These are phyloP conservation scores for Myotis lucifugus DNA, from an alignment of 2,113 vertebrate genomes.

Conservation along the genomic window DNA sequence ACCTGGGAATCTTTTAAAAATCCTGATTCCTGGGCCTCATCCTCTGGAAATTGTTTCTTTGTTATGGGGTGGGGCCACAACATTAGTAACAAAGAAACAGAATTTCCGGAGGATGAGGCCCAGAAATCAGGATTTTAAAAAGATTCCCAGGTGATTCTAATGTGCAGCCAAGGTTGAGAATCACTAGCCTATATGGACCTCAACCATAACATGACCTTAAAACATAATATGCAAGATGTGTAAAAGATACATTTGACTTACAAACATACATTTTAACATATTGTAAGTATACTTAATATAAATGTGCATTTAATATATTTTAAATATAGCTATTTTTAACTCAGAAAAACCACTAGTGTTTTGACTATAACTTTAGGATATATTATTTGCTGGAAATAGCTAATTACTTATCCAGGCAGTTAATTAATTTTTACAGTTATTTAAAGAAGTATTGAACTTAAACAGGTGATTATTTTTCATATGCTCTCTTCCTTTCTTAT, in stretches of 20 bases:
- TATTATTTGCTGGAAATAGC: neutral
- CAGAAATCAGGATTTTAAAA: too few species aligned
- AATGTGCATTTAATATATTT: neutral
- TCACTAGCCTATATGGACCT: neutral
- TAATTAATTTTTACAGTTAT: neutral
- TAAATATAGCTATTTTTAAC: neutral
- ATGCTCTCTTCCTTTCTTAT: neutral
- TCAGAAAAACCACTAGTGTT: neutral
- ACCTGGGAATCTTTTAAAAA: too few species aligned
- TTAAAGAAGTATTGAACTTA: neutral
- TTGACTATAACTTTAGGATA: neutral
- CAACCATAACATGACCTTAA: neutral
- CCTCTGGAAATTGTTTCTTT: too few species aligned
- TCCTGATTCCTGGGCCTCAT: too few species aligned
- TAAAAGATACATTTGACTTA: neutral
- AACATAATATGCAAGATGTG: neutral
- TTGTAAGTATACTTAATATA: neutral
- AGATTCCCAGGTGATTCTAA: too few species aligned
- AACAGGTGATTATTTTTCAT: neutral
- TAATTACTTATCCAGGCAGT: neutral
- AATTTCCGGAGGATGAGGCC: too few species aligned
- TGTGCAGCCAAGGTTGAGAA: too few species aligned
- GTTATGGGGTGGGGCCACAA: too few species aligned
- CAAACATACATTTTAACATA: neutral
- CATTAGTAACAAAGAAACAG: too few species aligned